These are phyloP conservation scores for Catagonus wagneri DNA, from an alignment of 2,113 vertebrate species.

Conservation along the genomic window DNA sequence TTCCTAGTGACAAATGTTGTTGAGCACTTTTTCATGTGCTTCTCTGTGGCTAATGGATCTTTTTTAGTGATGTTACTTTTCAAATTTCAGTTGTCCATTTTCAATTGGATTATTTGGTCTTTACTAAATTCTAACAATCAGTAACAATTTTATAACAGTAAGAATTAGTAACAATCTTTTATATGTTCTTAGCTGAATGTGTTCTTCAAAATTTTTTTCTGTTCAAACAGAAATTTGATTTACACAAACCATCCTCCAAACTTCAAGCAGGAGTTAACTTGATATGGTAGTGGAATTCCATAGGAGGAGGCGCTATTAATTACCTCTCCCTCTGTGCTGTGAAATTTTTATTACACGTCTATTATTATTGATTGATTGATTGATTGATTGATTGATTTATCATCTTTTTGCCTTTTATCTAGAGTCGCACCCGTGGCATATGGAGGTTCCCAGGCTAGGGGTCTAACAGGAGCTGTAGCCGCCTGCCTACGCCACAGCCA, in stretches of 20 bases:
- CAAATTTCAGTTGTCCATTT: not conserved
- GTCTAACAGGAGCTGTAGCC: no score
- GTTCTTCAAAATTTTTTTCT: not conserved
- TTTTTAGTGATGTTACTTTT: not conserved
- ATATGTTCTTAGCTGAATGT: not conserved
- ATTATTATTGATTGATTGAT: no score
- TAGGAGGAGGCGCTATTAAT: not conserved
- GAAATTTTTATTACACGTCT: not conserved
- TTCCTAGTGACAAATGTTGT: not conserved
- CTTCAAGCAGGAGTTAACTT: not conserved
- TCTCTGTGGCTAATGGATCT: not conserved
- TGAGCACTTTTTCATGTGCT: not conserved
- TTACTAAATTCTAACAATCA: not conserved
- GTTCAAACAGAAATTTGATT: not conserved
- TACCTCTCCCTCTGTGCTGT: not conserved
- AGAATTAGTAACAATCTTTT: not conserved
- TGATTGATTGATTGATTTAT: no score
- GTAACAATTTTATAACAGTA: no score
- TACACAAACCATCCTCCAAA: not conserved
- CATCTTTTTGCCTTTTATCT: no score
- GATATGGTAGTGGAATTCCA: not conserved
- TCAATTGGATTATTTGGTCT: not conserved
- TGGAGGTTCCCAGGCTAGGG: no score
- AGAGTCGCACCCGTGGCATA: no score
- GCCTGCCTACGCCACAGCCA: no score